Percentiles rank a stretch among this genome's conserved stretches.
phyloP scores from a whole-genome alignment of 2,797 vertebrate species.

The Picus viridis region DNA sequence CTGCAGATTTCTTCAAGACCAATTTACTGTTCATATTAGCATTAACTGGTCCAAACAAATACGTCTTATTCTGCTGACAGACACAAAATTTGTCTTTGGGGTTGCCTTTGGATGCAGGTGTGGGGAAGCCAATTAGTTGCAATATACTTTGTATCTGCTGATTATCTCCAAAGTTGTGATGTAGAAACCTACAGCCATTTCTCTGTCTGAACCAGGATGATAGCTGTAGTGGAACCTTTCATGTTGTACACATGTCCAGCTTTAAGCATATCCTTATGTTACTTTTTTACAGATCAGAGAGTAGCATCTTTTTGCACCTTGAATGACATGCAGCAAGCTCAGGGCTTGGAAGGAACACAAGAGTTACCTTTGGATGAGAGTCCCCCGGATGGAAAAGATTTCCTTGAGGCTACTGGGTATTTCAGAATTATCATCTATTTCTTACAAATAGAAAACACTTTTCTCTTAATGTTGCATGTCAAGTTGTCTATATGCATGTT shows the following conservation, averaged over 20 bases:
- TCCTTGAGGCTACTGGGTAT: slow-evolving; percentile 85
- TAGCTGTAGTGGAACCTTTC: background rate
- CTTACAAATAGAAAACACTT: background rate
- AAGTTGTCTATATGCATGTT: background rate
- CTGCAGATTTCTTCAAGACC: slow-evolving; percentile 22
- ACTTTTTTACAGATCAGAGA: slow-evolving; percentile 87
- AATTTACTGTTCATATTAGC: slow-evolving; percentile 16
- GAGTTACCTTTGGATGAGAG: slow-evolving; percentile 87
- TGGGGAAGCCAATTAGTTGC: slow-evolving; percentile 53
- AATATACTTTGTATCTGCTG: slow-evolving; percentile 39
- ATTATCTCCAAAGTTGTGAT: slow-evolving; percentile 29
- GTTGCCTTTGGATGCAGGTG: slow-evolving; percentile 62
- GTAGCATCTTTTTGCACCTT: slow-evolving; percentile 94
- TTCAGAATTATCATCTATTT: slow-evolving; percentile 9
- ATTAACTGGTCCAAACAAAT: slow-evolving; percentile 5
- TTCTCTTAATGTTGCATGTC: background rate
- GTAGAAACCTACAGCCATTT: slow-evolving; percentile 24
- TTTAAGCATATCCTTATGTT: background rate
- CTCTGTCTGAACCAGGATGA: background rate
- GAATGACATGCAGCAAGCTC: slow-evolving; percentile 89
- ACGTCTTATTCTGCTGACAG: background rate
- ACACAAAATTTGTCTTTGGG: background rate
- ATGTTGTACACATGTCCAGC: background rate
- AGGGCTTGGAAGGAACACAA: slow-evolving; percentile 86
- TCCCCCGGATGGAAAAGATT: slow-evolving; percentile 84